Evolutionary conservation across 2,113 vertebrate genomes (phyloP).

Genomic region (Alexandromys fortis): DNA sequence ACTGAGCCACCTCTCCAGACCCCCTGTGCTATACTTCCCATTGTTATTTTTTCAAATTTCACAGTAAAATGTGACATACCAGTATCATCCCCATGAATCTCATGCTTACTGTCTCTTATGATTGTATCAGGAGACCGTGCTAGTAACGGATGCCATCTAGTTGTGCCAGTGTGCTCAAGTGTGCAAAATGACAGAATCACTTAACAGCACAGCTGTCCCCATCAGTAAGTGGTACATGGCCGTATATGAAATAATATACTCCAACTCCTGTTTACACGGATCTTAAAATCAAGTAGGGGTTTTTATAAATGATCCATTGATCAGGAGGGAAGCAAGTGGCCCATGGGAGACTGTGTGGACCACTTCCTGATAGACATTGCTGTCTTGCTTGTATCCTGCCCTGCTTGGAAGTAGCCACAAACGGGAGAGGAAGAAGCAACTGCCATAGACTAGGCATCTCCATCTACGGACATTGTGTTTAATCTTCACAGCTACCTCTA

Average conservation of each 20-base stretch:
- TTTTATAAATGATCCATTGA: not conserved
- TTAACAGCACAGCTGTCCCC: not conserved
- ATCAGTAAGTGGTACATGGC: not conserved
- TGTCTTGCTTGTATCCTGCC: not conserved
- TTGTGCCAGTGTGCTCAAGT: not conserved
- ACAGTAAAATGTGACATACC: not conserved
- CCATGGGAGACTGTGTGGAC: not conserved
- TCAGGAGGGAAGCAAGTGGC: not conserved
- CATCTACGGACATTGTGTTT: rapidly evolving
- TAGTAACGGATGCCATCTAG: not conserved
- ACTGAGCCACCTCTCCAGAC: not conserved
- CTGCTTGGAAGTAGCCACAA: not conserved
- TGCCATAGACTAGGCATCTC: not conserved
- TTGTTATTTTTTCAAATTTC: not conserved
- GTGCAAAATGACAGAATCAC: not conserved
- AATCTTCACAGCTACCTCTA: not conserved
- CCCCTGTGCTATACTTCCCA: not conserved
- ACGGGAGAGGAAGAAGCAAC: not conserved
- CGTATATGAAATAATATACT: not conserved
- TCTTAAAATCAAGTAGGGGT: constrained; percentile 10
- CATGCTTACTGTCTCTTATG: not conserved
- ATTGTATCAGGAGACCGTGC: not conserved
- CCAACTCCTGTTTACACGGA: not conserved
- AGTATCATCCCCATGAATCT: not conserved
- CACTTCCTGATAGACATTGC: rapidly evolving